These are phyloP conservation scores for Palaemon carinicauda DNA, from an alignment of 1,140 invertebrate genomes.

Conservation along the genomic window DNA sequence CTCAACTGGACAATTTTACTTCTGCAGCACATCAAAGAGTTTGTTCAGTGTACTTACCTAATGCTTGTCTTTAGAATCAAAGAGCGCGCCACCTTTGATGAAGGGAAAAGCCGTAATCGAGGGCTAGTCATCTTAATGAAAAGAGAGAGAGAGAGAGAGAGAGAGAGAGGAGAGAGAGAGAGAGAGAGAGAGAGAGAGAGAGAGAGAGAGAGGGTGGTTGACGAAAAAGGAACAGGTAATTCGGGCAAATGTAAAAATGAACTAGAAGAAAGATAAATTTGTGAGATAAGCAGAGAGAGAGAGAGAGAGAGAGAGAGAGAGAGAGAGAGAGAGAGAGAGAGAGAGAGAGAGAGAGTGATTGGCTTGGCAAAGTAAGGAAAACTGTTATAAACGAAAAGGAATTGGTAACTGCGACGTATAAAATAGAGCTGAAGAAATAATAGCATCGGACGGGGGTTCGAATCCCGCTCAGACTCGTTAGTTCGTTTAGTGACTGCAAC, in stretches of 20 bases:
- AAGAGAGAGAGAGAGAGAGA: background rate
- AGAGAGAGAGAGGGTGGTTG: background rate
- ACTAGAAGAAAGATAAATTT: background rate
- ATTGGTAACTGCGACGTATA: too few species aligned
- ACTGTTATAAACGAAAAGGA: background rate
- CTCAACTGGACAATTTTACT: background rate
- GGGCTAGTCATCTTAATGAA: background rate
- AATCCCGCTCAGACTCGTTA: too few species aligned
- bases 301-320: background rate
- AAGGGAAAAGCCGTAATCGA: background rate
- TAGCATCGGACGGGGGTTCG: too few species aligned
- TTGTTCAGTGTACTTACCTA: constrained; percentile 24
- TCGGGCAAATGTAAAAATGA: background rate
- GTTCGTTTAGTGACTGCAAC: too few species aligned
- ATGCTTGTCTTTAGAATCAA: constrained; percentile 17
- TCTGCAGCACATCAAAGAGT: background rate
- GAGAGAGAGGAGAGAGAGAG: background rate
- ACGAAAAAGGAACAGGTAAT: background rate
- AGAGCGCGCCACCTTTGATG: background rate
- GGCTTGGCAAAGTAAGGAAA: background rate
- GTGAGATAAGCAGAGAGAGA: background rate
- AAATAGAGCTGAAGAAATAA: too few species aligned
- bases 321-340: background rate
- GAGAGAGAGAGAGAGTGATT: too few species aligned
- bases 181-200: background rate